Conservation (phyloP, 1,140 invertebrate species). For the Cydia fagiglandana region DNA sequence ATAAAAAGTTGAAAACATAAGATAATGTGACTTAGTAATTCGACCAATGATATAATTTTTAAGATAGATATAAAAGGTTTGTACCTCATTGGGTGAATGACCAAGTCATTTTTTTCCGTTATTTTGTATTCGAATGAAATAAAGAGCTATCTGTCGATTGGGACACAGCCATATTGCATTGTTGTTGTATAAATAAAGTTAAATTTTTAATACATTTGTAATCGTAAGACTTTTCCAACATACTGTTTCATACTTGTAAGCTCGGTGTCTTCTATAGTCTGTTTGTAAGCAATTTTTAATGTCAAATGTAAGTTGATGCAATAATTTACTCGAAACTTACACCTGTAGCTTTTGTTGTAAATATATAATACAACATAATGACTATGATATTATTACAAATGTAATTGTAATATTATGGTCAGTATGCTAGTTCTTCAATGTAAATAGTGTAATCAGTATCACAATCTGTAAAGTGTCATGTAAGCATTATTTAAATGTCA, state of each 20-base stretch:
- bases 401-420: not conserved
- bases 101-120: too few species aligned
- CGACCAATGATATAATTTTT: too few species aligned
- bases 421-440: not conserved
- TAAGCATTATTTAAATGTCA: slow-evolving; percentile 17
- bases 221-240: slow-evolving; percentile 21
- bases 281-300: slow-evolving; percentile 30
- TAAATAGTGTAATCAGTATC: slow-evolving; percentile 6
- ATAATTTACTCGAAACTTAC: slow-evolving; percentile 27
- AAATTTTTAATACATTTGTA: slow-evolving; percentile 31
- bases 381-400: not conserved
- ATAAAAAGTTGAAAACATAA: too few species aligned
- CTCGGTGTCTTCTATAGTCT: slow-evolving; percentile 26
- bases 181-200: slow-evolving; percentile 30
- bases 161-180: not conserved
- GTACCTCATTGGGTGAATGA: too few species aligned
- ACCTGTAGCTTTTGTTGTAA: slow-evolving; percentile 27
- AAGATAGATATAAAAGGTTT: too few species aligned
- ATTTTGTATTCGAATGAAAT: too few species aligned
- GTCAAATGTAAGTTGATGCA: slow-evolving; percentile 25
- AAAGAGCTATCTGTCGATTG: not conserved
- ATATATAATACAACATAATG: not conserved
- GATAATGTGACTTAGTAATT: too few species aligned
- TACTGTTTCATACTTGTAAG: slow-evolving; percentile 28
- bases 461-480: slow-evolving; percentile 8